A percentile compares a stretch with the other conserved stretches of the same genome.
Evolutionary conservation across 2,113 vertebrate species (phyloP).

Genomic region (Crotalus horridus): DNA sequence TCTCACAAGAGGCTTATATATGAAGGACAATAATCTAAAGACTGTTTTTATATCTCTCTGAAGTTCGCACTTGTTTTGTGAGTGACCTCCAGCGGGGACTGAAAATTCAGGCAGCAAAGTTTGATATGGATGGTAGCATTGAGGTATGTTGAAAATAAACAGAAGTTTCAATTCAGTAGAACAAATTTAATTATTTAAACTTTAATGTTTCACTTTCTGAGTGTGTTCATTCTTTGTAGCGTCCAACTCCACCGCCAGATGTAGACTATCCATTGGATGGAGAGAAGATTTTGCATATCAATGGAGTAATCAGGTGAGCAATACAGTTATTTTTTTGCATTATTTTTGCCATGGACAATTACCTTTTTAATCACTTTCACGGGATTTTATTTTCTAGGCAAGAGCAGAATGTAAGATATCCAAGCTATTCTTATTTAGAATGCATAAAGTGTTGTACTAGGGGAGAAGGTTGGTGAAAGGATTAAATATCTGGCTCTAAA

Average conservation of each 20-base stretch:
- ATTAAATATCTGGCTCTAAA: neutral
- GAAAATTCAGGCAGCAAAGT: slow-evolving; percentile 93
- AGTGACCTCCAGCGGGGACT: slow-evolving; percentile 91
- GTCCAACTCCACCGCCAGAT: slow-evolving; percentile 84
- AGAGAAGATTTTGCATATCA: slow-evolving; percentile 92
- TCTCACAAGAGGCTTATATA: neutral
- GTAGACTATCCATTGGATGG: slow-evolving; percentile 94
- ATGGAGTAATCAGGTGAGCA: slow-evolving; percentile 88
- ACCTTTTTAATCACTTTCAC: neutral
- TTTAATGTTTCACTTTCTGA: slow-evolving; percentile 16
- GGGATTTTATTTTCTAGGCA: neutral
- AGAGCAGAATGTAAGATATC: neutral
- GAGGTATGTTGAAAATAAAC: slow-evolving; percentile 75
- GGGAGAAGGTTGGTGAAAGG: neutral
- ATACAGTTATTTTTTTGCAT: neutral
- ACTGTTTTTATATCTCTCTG: slow-evolving; percentile 17
- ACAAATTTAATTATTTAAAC: neutral
- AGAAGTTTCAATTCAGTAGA: neutral
- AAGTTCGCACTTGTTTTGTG: slow-evolving; percentile 94
- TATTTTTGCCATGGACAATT: neutral
- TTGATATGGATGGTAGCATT: slow-evolving; percentile 86
- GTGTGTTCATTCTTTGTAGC: slow-evolving; percentile 61
- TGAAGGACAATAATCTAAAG: neutral
- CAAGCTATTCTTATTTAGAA: neutral
- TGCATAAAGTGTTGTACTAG: neutral